phyloP scores from a whole-genome alignment of 2,797 vertebrate genomes.

The Rallus crepitans region DNA sequence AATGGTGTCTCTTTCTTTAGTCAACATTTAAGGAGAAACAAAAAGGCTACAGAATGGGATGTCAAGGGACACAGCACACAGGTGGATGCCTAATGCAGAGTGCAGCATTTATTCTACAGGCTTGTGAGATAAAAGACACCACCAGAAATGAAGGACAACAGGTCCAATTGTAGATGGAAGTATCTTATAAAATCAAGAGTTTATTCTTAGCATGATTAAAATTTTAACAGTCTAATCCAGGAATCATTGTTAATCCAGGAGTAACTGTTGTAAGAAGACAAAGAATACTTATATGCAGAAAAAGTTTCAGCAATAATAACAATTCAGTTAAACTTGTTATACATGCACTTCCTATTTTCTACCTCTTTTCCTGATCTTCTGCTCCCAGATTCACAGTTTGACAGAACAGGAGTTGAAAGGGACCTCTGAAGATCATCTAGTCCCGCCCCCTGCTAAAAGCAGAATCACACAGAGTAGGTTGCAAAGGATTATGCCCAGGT shows the following conservation, averaged over 20 bases:
- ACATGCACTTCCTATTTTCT: not conserved
- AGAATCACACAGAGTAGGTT: no score
- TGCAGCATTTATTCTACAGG: not conserved
- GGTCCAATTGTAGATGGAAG: not conserved
- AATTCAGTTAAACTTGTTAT: not conserved
- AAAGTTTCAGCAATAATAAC: not conserved
- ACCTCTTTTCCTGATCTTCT: not conserved
- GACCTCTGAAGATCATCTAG: no score
- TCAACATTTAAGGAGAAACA: not conserved
- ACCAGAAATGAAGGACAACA: not conserved
- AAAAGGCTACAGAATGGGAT: not conserved
- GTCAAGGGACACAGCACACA: not conserved
- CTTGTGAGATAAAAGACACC: not conserved
- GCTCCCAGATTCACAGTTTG: not conserved
- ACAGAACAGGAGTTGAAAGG: no score
- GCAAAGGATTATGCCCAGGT: no score
- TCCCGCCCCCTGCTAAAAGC: no score
- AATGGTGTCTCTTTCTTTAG: not conserved
- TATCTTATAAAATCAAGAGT: not conserved
- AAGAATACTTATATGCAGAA: not conserved
- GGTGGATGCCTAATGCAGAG: not conserved
- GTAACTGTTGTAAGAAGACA: not conserved
- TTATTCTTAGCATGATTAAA: not conserved
- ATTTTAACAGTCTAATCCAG: not conserved
- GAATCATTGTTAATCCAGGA: not conserved